Percentiles rank a stretch among this genome's conserved stretches.
phyloP scores from a whole-genome alignment of 2,888 invertebrate species.

The Acanthoscelides obtectus region DNA sequence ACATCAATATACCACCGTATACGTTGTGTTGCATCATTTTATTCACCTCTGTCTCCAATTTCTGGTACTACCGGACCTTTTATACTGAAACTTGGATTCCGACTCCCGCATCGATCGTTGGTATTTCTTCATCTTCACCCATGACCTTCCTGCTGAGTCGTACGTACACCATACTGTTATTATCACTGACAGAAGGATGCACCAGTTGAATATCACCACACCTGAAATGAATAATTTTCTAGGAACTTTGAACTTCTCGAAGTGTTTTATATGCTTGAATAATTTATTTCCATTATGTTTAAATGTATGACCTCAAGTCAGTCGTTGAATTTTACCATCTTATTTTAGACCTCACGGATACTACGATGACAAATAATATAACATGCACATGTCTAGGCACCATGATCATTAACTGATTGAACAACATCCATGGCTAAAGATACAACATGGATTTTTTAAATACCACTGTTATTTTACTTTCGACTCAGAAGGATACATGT shows the following conservation, averaged over 20 bases:
- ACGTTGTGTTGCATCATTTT: not conserved
- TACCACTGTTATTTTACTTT: no score
- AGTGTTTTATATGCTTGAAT: not conserved
- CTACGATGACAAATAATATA: no score
- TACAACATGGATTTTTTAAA: no score
- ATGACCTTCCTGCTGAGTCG: slow-evolving; percentile 81
- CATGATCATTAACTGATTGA: no score
- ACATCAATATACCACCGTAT: slow-evolving; percentile 6
- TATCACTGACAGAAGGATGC: slow-evolving; percentile 65
- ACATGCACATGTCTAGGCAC: no score
- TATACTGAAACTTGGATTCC: slow-evolving; percentile 70
- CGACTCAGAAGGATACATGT: no score
- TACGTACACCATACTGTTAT: slow-evolving; percentile 83
- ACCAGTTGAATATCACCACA: slow-evolving; percentile 74
- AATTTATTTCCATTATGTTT: not conserved
- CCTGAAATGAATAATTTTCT: no score
- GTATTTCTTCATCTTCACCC: slow-evolving; percentile 87
- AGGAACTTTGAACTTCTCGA: no score
- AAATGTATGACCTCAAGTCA: not conserved
- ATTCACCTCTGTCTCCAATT: slow-evolving; percentile 79
- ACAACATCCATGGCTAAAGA: no score
- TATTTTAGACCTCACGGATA: no score
- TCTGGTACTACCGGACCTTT: slow-evolving; percentile 70
- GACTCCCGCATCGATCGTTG: slow-evolving; percentile 76
- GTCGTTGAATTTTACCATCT: no score